These are phyloP conservation scores for Urocolius indicus DNA, from an alignment of 2,113 vertebrate genomes.

Conservation along the genomic window DNA sequence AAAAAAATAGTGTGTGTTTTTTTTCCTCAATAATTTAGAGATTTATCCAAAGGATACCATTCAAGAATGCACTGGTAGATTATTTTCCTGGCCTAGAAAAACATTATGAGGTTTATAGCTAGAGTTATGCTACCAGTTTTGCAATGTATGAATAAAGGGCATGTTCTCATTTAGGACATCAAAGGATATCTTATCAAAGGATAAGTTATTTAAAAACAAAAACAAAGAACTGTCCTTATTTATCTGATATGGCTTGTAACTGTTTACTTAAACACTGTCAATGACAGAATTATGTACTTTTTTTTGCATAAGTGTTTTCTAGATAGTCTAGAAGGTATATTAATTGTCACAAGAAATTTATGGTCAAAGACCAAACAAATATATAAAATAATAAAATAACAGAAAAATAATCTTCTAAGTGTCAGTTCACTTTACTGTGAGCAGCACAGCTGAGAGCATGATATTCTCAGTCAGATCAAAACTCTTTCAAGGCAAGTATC, in stretches of 20 bases:
- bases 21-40: neutral
- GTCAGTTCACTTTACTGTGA: neutral
- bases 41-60: neutral
- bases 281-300: neutral
- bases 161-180: neutral
- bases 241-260: conserved; percentile 8
- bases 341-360: neutral
- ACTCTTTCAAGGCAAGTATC: neutral
- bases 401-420: neutral
- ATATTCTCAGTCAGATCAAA: neutral
- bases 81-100: neutral
- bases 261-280: neutral
- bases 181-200: neutral
- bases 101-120: neutral
- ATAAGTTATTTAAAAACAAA: conserved; percentile 38
- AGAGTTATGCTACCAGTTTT: neutral
- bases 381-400: neutral
- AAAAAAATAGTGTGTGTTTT: neutral
- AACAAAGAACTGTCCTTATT: neutral
- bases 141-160: neutral
- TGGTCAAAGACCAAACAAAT: neutral
- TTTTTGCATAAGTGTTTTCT: neutral
- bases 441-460: neutral
- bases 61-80: neutral
- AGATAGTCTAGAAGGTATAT: neutral